Conservation (phyloP, 2,113 vertebrate species). For the Hipposideros armiger region DNA sequence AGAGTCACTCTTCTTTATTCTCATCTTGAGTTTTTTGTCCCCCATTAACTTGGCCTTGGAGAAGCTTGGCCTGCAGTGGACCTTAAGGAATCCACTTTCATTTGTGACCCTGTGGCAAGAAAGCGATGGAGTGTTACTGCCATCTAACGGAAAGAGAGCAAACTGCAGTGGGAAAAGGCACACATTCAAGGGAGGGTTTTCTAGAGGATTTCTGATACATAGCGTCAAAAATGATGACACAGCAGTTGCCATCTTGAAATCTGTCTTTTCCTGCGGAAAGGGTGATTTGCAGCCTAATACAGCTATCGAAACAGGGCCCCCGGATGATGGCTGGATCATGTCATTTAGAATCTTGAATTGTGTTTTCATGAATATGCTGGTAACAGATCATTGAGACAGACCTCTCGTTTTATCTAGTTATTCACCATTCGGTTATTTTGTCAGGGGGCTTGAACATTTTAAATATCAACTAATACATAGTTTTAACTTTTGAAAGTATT, state of each 20-base stretch:
- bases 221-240: background rate
- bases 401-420: background rate
- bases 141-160: constrained; percentile 57
- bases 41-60: background rate
- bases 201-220: background rate
- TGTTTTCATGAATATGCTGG: background rate
- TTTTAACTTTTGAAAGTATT: background rate
- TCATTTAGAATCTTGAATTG: background rate
- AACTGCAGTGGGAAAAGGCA: background rate
- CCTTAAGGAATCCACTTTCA: background rate
- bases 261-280: background rate
- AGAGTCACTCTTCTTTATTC: background rate
- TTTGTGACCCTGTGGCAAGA: accelerated
- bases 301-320: background rate
- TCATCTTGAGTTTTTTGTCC: background rate
- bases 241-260: constrained; percentile 48
- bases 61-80: background rate
- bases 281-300: background rate
- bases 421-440: background rate
- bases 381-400: background rate
- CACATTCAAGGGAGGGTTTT: background rate
- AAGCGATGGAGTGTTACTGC: constrained; percentile 32
- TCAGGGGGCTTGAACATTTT: background rate
- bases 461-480: background rate
- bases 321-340: background rate